A percentile compares a stretch with the other conserved stretches of the same genome.
Conservation (phyloP, 2,888 invertebrate species). For the Ectobius pallidus region DNA sequence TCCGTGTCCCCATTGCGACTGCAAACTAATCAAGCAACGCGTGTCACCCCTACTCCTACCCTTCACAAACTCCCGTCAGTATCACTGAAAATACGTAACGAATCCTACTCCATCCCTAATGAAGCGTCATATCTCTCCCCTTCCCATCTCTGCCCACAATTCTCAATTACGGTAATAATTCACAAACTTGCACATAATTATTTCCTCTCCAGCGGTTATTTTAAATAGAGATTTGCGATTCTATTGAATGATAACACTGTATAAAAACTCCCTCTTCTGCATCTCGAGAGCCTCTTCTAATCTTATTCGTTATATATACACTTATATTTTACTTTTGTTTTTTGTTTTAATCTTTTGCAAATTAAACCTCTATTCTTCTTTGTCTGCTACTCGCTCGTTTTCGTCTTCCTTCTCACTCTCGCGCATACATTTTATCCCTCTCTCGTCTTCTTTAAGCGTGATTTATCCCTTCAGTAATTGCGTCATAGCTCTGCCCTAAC, state of each 20-base stretch:
- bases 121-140: not conserved
- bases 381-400: conserved; percentile 27
- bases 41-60: not conserved
- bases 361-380: conserved; percentile 36
- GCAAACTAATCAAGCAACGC: not conserved
- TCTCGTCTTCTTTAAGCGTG: conserved; percentile 37
- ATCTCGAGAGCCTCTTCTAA: conserved; percentile 1
- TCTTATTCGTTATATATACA: not conserved
- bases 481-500: conserved; percentile 37
- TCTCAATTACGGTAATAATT: conserved; percentile 10
- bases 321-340: not conserved
- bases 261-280: not conserved
- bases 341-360: conserved; percentile 30
- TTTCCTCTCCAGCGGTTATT: conserved; percentile 1
- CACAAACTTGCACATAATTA: conserved; percentile 11
- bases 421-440: no score
- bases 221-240: conserved; percentile 11
- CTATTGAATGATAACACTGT: not conserved
- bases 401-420: no score
- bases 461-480: conserved; percentile 35
- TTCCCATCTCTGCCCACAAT: not conserved
- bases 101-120: not conserved
- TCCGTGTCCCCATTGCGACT: not conserved
- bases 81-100: not conserved
- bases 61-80: not conserved